A percentile compares a stretch with the other conserved stretches of the same genome.
Conservation (phyloP, 2,888 invertebrate species). For the Fragum sueziense region DNA sequence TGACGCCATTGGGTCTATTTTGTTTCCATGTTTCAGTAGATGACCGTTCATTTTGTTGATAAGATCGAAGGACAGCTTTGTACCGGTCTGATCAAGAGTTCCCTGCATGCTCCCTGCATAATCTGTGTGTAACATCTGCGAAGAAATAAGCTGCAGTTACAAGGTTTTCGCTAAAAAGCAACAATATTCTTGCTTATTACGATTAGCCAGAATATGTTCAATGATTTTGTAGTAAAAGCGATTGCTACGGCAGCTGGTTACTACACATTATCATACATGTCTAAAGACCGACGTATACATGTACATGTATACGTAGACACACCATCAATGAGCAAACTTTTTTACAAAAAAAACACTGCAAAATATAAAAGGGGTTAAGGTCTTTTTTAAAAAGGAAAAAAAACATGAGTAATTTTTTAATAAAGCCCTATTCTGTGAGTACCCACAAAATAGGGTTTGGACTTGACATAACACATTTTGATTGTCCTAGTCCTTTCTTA, state of each 20-base stretch:
- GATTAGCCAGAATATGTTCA: background rate
- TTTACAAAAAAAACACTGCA: too few species aligned
- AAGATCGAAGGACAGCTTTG: background rate
- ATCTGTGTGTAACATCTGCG: background rate
- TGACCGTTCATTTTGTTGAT: conserved; percentile 1
- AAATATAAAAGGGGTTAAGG: too few species aligned
- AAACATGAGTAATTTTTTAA: too few species aligned
- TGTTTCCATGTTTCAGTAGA: background rate
- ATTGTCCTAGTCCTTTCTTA: too few species aligned
- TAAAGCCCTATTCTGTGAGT: too few species aligned
- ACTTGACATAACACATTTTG: too few species aligned
- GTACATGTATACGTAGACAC: too few species aligned
- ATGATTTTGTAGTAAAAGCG: background rate
- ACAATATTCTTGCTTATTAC: background rate
- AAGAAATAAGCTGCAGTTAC: background rate
- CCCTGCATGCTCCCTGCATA: background rate
- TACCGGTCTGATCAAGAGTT: background rate
- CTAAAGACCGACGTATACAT: too few species aligned
- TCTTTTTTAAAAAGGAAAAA: too few species aligned
- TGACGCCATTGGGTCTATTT: background rate
- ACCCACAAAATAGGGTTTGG: too few species aligned
- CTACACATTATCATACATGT: too few species aligned
- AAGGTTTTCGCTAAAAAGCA: background rate
- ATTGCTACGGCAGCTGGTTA: background rate
- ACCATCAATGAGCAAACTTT: too few species aligned